Evolutionary conservation across 2,113 vertebrate species (phyloP).

Genomic region (Monopterus albus): DNA sequence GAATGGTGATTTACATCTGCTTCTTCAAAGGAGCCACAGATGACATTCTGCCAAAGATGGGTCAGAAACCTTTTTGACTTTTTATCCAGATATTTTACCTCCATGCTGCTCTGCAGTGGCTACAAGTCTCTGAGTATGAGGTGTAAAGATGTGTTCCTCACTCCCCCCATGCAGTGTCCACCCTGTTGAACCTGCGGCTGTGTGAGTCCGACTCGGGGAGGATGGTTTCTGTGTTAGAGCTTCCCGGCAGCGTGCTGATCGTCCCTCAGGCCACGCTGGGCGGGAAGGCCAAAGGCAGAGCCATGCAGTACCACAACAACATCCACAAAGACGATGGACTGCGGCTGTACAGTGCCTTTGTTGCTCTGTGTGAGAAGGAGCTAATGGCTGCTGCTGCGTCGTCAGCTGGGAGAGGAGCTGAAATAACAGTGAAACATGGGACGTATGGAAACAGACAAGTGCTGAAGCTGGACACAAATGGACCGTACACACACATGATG

Average conservation of each 20-base stretch:
- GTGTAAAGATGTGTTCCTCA: background rate
- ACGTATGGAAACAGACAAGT: constrained; percentile 95
- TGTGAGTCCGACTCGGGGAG: constrained; percentile 88
- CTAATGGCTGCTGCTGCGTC: constrained; percentile 60
- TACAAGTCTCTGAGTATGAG: background rate
- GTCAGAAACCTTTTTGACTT: constrained; percentile 74
- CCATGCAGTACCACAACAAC: constrained; percentile 95
- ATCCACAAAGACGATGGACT: constrained; percentile 89
- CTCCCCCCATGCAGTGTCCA: constrained; percentile 73
- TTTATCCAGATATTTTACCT: background rate
- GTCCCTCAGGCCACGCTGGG: constrained; percentile 95
- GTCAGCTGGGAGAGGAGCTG: constrained; percentile 34
- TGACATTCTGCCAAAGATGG: constrained; percentile 90
- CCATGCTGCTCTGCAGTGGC: background rate
- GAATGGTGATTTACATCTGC: constrained; percentile 93
- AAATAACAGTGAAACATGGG: constrained; percentile 84
- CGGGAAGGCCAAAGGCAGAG: constrained; percentile 87
- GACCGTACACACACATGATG: constrained; percentile 93
- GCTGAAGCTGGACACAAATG: constrained; percentile 92
- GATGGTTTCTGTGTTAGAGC: constrained; percentile 86
- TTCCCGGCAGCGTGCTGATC: constrained; percentile 89
- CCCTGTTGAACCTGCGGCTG: constrained; percentile 89
- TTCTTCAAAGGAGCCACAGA: constrained; percentile 94
- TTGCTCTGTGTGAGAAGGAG: constrained; percentile 87
- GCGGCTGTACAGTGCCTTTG: constrained; percentile 87